These are phyloP conservation scores for Neoniphon sammara DNA, from an alignment of 2,797 vertebrate species.

Conservation along the genomic window DNA sequence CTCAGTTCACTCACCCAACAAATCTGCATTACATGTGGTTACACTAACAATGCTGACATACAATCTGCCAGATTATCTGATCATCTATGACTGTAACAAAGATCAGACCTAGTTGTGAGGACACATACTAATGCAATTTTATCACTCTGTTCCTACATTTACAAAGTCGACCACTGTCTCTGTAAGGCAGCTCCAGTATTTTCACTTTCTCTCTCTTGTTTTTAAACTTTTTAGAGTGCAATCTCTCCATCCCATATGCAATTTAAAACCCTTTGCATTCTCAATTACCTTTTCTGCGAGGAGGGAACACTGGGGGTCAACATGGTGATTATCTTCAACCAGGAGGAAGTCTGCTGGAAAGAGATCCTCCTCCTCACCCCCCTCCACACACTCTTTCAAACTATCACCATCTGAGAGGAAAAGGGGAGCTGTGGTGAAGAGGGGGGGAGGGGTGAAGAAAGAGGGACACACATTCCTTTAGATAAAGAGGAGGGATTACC, in stretches of 20 bases:
- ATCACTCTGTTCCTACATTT: no score
- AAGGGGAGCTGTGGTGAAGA: constrained; percentile 25
- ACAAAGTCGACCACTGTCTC: no score
- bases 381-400: constrained; percentile 25
- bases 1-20: no score
- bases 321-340: constrained; percentile 43
- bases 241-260: background rate
- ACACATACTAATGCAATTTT: background rate
- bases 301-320: constrained; percentile 39
- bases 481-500: background rate
- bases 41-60: no score
- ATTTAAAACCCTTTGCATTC: constrained; percentile 1
- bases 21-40: no score
- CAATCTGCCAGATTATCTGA: no score
- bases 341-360: constrained; percentile 40
- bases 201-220: no score
- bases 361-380: constrained; percentile 1
- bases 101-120: no score
- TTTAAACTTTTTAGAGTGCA: no score
- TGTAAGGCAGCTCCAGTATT: no score
- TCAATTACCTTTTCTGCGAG: constrained; percentile 67
- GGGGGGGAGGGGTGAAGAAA: constrained; percentile 38
- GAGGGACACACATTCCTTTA: constrained; percentile 40
- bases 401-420: constrained; percentile 30
- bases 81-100: no score